Evolutionary conservation across 2,113 vertebrate species (phyloP).

Genomic region (Pterocles burchelli): DNA sequence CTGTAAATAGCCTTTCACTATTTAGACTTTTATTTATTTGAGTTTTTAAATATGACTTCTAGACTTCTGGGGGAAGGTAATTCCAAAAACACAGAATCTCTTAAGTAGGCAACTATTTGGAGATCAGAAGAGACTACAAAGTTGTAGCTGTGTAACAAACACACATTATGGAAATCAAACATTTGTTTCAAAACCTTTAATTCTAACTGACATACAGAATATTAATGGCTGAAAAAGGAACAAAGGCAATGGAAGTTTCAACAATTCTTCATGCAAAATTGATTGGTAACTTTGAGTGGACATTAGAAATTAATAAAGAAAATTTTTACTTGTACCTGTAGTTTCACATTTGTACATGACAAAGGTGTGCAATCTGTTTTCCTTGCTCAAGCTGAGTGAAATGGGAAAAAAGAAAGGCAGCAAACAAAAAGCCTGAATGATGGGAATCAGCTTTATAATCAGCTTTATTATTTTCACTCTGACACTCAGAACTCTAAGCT

Average conservation of each 20-base stretch:
- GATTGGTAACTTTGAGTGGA: background rate
- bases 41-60: background rate
- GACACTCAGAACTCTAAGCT: background rate
- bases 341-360: background rate
- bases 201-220: background rate
- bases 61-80: background rate
- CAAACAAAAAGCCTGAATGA: background rate
- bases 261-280: background rate
- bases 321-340: background rate
- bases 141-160: background rate
- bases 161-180: background rate
- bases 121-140: background rate
- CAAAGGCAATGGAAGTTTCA: background rate
- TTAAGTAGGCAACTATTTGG: background rate
- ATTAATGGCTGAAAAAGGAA: background rate
- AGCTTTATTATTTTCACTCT: background rate
- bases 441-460: constrained; percentile 16
- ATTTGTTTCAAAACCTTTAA: background rate
- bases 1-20: background rate
- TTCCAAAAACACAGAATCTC: background rate
- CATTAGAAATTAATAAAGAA: background rate
- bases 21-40: background rate
- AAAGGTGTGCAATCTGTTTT: background rate
- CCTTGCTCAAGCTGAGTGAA: background rate
- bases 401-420: background rate